Evolutionary conservation across 2,113 vertebrate genomes (phyloP).

Genomic region (Sylvicapra grimmia): DNA sequence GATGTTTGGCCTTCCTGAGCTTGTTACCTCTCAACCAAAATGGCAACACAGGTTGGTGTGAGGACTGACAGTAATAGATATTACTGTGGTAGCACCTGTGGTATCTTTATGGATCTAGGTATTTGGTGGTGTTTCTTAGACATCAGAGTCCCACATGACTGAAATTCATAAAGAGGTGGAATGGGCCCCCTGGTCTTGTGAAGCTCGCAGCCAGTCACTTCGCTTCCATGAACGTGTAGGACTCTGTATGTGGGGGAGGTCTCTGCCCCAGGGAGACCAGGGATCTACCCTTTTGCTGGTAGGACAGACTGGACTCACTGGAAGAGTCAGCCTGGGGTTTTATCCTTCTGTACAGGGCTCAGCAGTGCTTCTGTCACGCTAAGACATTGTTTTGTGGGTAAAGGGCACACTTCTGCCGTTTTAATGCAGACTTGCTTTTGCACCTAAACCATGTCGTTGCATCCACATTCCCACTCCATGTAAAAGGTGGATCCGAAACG

Average conservation of each 20-base stretch:
- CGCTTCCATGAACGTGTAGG: too few species aligned
- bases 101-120: not conserved
- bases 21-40: not conserved
- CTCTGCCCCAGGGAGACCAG: accelerated
- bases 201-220: not conserved
- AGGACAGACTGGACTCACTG: not conserved
- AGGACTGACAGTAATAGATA: accelerated
- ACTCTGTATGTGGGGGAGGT: not conserved
- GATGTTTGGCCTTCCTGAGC: not conserved
- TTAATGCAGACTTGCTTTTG: not conserved
- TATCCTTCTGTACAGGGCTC: not conserved
- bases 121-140: not conserved
- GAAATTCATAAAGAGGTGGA: not conserved
- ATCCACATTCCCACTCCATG: accelerated
- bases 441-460: accelerated
- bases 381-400: not conserved
- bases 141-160: not conserved
- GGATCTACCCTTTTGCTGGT: accelerated
- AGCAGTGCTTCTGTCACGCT: accelerated
- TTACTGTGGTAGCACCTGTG: not conserved
- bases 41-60: not conserved
- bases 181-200: too few species aligned
- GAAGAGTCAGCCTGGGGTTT: accelerated
- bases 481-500: not conserved
- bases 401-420: not conserved